phyloP scores from a whole-genome alignment of 1,140 invertebrate genomes.

The Polypedilum vanderplanki region DNA sequence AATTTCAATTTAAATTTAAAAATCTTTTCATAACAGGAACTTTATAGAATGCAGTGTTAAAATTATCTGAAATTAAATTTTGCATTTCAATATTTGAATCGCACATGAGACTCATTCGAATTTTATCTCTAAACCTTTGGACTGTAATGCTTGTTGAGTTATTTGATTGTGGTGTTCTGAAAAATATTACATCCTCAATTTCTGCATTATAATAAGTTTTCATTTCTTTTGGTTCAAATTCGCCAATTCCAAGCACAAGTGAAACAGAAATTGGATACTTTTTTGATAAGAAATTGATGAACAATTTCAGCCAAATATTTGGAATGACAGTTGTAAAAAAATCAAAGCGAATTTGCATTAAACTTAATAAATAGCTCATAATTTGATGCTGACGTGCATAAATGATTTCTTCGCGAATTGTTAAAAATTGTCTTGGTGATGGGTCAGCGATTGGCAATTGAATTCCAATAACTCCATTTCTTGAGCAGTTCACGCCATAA shows the following conservation, averaged over 20 bases:
- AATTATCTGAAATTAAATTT: slow-evolving; percentile 38
- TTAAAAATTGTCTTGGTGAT: slow-evolving; percentile 40
- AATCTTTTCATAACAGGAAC: slow-evolving; percentile 14
- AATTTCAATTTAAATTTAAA: no score
- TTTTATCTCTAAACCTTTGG: slow-evolving; percentile 60
- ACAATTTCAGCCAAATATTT: slow-evolving; percentile 55
- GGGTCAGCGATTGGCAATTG: slow-evolving; percentile 43
- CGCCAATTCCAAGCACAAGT: slow-evolving; percentile 49
- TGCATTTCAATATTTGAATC: slow-evolving; percentile 59
- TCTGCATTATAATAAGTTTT: slow-evolving; percentile 59
- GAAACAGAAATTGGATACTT: slow-evolving; percentile 66
- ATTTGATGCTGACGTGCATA: slow-evolving; percentile 55
- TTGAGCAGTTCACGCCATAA: slow-evolving; percentile 36
- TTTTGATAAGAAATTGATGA: slow-evolving; percentile 62
- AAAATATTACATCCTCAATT: slow-evolving; percentile 61
- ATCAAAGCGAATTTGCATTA: slow-evolving; percentile 58
- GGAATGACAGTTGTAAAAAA: slow-evolving; percentile 61
- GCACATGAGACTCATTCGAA: slow-evolving; percentile 65
- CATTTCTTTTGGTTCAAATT: slow-evolving; percentile 33
- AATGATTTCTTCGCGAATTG: slow-evolving; percentile 52
- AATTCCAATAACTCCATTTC: slow-evolving; percentile 44
- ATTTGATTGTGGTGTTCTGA: slow-evolving; percentile 72
- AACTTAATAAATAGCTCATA: slow-evolving; percentile 59
- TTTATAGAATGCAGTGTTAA: not conserved
- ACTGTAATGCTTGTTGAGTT: slow-evolving; percentile 72